Evolutionary conservation across 2,888 invertebrate genomes (phyloP), one percentile per base, ranked within the genome.

Genomic region (Lasius fuliginosus): DNA sequence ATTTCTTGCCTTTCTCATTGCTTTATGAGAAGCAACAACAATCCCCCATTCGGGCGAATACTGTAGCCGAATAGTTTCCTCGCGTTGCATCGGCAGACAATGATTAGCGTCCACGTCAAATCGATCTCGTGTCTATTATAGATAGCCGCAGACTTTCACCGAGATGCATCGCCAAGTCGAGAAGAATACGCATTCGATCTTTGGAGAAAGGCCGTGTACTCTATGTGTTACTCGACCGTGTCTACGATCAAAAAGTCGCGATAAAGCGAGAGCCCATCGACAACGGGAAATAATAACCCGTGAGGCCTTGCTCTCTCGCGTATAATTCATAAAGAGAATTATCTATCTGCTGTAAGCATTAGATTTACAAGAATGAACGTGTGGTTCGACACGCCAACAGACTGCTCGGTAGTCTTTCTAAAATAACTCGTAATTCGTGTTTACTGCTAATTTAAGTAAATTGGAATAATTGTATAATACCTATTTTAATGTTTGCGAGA

Each of bases 91-190:
- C 69, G 36, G 79, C 46, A 27, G 71, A 71, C 79, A 81, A 81
- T 81, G 79, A 81, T 81, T 81, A 81, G 79, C 79, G 79, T 69
- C 27, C n/a, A 58, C 33, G 69, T 81, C 71, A 46, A 81, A 71
- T 71, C 56, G 56, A 71, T 71, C 79, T 49, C 27, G 12, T 27
- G 71, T 46, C 60, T 81, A 81, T 60, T 53, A 53, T 60, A 62
- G 60, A 79, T 79, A 79, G 58, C 36, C 60, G 18, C 36, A 15
- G 71, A 81, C 79, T 81, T 81, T 81, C 79, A 81, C 79, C 79
- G 60, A 68, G 58, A 58, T 65, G 79, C 69, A 71, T 69, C 60
- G 58, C 23, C 18, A 36, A 11, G 58, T n/a, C 42, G 40, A 60
- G 68, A 69, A 79, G 79, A 81, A 81, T 81, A 81, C 27, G 60